Conservation (phyloP, 2,113 vertebrate species). For the Halcyon senegalensis region DNA sequence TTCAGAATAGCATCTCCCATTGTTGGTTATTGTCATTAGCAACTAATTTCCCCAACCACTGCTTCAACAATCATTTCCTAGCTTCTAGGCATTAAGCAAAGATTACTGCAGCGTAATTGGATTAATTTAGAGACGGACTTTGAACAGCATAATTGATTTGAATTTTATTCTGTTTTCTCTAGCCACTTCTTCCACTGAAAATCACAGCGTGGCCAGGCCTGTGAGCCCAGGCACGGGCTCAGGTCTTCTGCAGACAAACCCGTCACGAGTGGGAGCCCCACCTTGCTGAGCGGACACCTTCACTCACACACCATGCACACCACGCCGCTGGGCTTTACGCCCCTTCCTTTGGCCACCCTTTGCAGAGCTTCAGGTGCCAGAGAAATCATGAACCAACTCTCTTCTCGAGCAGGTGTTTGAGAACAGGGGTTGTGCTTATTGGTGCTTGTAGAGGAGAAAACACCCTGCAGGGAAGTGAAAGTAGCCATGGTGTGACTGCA, state of each 20-base stretch:
- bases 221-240: not conserved
- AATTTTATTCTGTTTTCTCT: slow-evolving; percentile 37
- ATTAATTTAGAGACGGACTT: slow-evolving; percentile 48
- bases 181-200: not conserved
- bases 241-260: not conserved
- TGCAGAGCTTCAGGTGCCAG: not conserved
- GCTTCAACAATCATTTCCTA: slow-evolving; percentile 26
- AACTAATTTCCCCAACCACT: slow-evolving; percentile 21
- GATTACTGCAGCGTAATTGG: slow-evolving; percentile 24
- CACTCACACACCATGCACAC: not conserved
- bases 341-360: not conserved
- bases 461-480: no score
- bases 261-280: not conserved
- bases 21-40: slow-evolving; percentile 35
- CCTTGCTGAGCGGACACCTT: not conserved
- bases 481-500: not conserved
- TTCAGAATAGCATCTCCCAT: slow-evolving; percentile 16
- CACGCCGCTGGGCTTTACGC: rapidly evolving
- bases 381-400: rapidly evolving
- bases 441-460: not conserved
- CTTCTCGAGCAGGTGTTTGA: not conserved
- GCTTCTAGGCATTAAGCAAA: slow-evolving; percentile 48
- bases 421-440: not conserved
- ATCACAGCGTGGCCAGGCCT: not conserved
- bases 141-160: slow-evolving; percentile 49